phyloP scores from a whole-genome alignment of 1,140 invertebrate genomes.

The Myzus persicae region DNA sequence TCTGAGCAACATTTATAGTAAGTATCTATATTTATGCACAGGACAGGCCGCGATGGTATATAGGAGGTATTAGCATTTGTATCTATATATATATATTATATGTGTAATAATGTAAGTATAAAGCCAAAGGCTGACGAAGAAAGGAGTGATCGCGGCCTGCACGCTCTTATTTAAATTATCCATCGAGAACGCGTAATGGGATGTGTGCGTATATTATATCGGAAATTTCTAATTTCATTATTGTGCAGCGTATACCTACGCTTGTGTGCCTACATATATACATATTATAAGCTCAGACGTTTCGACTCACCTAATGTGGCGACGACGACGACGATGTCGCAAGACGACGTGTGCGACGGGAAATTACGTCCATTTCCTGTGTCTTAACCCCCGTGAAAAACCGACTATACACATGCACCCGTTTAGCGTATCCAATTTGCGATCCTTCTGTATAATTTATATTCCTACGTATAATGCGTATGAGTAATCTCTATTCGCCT shows the following conservation, averaged over 20 bases:
- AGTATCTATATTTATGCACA: background rate
- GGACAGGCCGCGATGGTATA: background rate
- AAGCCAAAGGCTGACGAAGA: background rate
- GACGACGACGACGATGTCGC: background rate
- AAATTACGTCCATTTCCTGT: conserved; percentile 42
- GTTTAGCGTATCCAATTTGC: background rate
- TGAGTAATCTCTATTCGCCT: background rate
- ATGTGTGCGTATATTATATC: background rate
- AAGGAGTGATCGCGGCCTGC: background rate
- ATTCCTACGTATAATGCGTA: background rate
- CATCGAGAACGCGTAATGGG: background rate
- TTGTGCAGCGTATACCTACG: background rate
- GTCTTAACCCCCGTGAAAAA: background rate
- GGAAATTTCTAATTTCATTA: background rate
- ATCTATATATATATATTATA: background rate
- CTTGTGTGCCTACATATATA: background rate
- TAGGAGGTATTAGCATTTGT: background rate
- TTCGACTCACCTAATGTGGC: background rate
- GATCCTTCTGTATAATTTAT: background rate
- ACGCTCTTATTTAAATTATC: conserved; percentile 7
- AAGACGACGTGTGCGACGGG: conserved; percentile 11
- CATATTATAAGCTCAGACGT: conserved; percentile 1
- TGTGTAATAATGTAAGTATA: background rate
- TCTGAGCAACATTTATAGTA: background rate
- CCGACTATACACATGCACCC: background rate